Base-by-base conservation (phyloP, 1,140 invertebrate genomes). In the Cyclina sinensis region DNA sequence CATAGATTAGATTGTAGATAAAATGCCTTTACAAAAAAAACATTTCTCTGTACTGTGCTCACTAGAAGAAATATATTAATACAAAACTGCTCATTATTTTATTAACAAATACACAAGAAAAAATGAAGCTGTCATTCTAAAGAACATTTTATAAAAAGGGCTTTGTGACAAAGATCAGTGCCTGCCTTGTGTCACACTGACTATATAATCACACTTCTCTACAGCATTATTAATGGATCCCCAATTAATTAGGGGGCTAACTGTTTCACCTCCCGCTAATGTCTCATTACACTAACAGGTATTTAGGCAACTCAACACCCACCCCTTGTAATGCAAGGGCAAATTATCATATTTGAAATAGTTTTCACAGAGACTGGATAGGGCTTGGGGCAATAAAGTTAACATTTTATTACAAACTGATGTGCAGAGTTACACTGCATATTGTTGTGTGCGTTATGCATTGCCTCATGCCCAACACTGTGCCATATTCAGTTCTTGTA, bases 271-370 rank as follows among this genome's bases (percentile, higher is more conserved):
- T 78, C 65, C 65, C 65, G 65, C 65, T 70, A 70, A 30, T 32
- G 37, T 70, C 27, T 51, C 74, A 78, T 78, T 78, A 51, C 74
- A 14, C 74, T 78, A 78, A 35, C 74, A 78, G 74, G 74, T 78
- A 78, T 54, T 78, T 78, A 78, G 35, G 74, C 48, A 78, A 78
- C 24, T 78, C 46, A 48, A 78, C 74, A 78, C 74, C 46, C 74
- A 78, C 43, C 74, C 74, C 74, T 78, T 51, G 46, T 78, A 21
- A 51, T 30, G 46, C 39, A 54, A 54, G 46, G 74, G 46, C 74
- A 78, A 78, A 78, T 78, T 78, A 78, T 78, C 74, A 78, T 78
- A 78, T 78, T 78, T 51, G 54, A 48, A 78, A 78, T 78, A 51
- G 74, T 51, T 51, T n/a, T 14, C 32, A 35, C 0, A 48, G 46